These are phyloP conservation scores for Cephalopholis sonnerati DNA, from an alignment of 2,113 vertebrate species.

Conservation along the genomic window DNA sequence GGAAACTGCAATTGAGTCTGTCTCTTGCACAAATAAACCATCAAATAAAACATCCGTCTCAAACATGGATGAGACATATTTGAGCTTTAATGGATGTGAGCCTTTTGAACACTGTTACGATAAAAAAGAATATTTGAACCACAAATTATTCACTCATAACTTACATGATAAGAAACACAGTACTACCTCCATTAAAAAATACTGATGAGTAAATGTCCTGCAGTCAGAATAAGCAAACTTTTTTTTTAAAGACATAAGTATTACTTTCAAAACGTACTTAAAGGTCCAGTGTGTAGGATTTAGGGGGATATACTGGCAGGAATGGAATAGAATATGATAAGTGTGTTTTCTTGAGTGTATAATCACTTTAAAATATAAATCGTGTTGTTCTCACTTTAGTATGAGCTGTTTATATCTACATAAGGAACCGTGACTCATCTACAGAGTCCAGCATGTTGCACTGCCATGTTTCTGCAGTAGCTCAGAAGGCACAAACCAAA, in stretches of 20 bases:
- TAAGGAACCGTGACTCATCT: too few relatives aligned
- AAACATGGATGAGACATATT: not conserved
- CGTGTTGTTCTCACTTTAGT: too few relatives aligned
- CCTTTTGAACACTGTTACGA: not conserved
- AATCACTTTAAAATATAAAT: too few relatives aligned
- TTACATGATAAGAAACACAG: not conserved
- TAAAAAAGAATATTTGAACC: not conserved
- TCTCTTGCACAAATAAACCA: not conserved
- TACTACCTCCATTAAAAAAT: not conserved
- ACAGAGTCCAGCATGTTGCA: too few relatives aligned
- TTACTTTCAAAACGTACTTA: not conserved
- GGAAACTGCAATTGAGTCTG: not conserved
- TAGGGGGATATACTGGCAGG: too few relatives aligned
- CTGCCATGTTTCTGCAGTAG: too few relatives aligned
- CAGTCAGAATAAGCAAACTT: not conserved
- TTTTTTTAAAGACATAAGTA: not conserved
- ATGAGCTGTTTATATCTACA: too few relatives aligned
- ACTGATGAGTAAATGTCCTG: not conserved
- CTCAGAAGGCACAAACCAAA: too few relatives aligned
- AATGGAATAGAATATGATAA: too few relatives aligned
- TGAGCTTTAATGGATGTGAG: not conserved
- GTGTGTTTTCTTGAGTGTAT: too few relatives aligned
- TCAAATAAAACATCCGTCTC: not conserved
- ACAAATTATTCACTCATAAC: not conserved
- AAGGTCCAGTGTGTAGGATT: too few relatives aligned